Base-by-base conservation (phyloP, 2,888 invertebrate genomes). In the Nycteola revayana region DNA sequence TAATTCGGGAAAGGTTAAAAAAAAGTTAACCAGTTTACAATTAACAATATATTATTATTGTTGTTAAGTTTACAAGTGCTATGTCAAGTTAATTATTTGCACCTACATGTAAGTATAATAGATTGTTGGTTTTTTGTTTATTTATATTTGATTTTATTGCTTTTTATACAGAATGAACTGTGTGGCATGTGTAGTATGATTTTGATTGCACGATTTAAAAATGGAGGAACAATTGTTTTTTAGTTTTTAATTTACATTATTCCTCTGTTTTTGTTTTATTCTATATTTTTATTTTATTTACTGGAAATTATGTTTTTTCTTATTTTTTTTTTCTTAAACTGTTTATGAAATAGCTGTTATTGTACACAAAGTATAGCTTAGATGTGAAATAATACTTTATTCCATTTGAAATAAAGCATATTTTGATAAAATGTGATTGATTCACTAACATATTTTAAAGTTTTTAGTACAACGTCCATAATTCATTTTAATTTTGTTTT, bases 181-280 rank as follows among this genome's bases (percentile, higher is more conserved):
- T 85, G 76, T 79, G 72, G 84, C 86, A 88, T 88, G 86, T 71
- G 75, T 85, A 83, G 82, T 62, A 56, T 45, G 45, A 36, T 36
- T 41, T 49, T 56, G 42, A 35, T 47, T 53, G 69, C 66, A 68
- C 62, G 62, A 48, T 24, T 36, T 11, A 25, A 39, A 27, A 48
- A 42, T 52, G 40, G 37, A 49, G 49, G 44, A 42, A 42, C 23
- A 32, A n/a, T n/a, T 14, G 5, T 14, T 31, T 21, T 25, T 11
- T 43, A 29, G 22, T 46, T 34, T 30, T 22, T 43, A 29, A 37
- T 34, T 54, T 36, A 32, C 49, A 38, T 46, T 29, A 47, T 56
- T 51, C 21, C 29, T 42, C 40, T 32, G 20, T 34, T 24, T 32
- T 34, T 24, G 1, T 31, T 3, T 3, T 14, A 3, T 14, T 14